These are phyloP conservation scores for Venustoraphidia nigricollis DNA, from an alignment of 2,888 invertebrate species.

Conservation along the genomic window DNA sequence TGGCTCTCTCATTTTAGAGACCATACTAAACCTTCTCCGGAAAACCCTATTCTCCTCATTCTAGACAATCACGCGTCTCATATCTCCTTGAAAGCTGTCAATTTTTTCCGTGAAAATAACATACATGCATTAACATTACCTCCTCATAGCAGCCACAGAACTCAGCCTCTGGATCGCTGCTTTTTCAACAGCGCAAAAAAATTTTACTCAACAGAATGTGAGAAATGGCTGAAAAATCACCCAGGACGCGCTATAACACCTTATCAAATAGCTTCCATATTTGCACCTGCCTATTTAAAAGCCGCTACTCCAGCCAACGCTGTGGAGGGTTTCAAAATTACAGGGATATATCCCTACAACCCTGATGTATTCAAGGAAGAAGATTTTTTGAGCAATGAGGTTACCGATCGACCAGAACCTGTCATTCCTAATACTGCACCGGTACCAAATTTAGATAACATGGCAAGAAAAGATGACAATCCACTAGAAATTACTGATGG, in stretches of 20 bases:
- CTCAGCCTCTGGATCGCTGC: conserved; percentile 10
- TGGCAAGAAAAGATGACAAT: no score
- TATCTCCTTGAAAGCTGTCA: conserved; percentile 8
- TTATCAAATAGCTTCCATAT: conserved; percentile 11
- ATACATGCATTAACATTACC: conserved; percentile 9
- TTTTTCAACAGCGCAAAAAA: no score
- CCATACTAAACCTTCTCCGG: conserved; percentile 7
- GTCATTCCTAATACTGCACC: neutral
- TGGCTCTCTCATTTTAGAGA: conserved; percentile 11
- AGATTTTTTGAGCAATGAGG: conserved; percentile 10
- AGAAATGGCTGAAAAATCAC: conserved; percentile 15
- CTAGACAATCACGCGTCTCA: conserved; percentile 11
- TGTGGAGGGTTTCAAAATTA: conserved; percentile 7
- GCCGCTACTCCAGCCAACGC: conserved; percentile 8
- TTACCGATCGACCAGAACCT: conserved; percentile 9
- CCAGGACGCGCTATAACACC: conserved; percentile 13
- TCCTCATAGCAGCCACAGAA: conserved; percentile 10
- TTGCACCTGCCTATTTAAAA: conserved; percentile 6
- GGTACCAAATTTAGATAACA: no score
- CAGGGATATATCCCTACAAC: conserved; percentile 11
- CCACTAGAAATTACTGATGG: no score
- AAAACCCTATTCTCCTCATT: conserved; percentile 10
- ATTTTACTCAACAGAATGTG: conserved; percentile 12
- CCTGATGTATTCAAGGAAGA: conserved; percentile 11
- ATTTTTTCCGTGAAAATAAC: conserved; percentile 9